phyloP scores from a whole-genome alignment of 2,888 invertebrate species.

The Tortricodes alternella region DNA sequence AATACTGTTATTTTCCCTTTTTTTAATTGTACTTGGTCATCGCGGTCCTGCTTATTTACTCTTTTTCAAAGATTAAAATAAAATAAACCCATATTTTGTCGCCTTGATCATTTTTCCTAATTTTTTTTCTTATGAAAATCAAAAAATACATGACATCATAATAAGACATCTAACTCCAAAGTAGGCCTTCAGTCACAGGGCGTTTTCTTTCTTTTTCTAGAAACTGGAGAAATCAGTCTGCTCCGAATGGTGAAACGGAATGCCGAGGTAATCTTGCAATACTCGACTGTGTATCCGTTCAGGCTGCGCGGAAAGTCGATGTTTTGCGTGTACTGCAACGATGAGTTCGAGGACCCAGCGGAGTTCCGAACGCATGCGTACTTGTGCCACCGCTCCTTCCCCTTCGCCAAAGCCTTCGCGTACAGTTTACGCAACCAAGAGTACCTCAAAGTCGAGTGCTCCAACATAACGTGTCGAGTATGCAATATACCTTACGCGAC shows the following conservation, averaged over 20 bases:
- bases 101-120: no score
- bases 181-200: constrained; percentile 46
- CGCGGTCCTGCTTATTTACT: no score
- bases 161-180: constrained; percentile 4
- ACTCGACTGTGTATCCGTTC: constrained; percentile 71
- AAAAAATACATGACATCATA: not conserved
- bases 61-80: no score
- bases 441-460: constrained; percentile 66
- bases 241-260: constrained; percentile 61
- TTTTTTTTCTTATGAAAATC: no score
- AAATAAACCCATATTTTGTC: no score
- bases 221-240: constrained; percentile 48
- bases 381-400: constrained; percentile 52
- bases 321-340: constrained; percentile 72
- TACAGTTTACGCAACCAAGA: constrained; percentile 57
- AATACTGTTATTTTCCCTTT: not conserved
- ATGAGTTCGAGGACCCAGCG: constrained; percentile 57
- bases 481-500: constrained; percentile 50
- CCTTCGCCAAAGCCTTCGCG: constrained; percentile 61
- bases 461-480: constrained; percentile 58
- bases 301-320: constrained; percentile 58
- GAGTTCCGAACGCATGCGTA: constrained; percentile 60
- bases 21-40: no score
- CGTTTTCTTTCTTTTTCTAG: constrained; percentile 69
- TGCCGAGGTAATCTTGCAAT: constrained; percentile 67